These are phyloP conservation scores for Apamea anceps DNA, from an alignment of 2,888 invertebrate species.

Conservation along the genomic window DNA sequence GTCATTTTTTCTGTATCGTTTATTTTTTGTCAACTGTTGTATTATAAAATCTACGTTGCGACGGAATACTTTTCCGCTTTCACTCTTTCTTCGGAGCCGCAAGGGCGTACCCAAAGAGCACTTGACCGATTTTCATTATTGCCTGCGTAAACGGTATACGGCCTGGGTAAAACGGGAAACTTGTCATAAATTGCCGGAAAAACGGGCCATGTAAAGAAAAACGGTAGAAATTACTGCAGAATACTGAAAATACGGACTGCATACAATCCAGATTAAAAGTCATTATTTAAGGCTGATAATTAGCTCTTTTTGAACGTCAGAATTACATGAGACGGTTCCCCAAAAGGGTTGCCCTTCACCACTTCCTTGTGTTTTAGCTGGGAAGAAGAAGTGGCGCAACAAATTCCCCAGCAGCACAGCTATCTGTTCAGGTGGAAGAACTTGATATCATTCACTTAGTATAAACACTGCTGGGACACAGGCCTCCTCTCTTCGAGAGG, in stretches of 20 bases:
- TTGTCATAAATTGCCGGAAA: not conserved
- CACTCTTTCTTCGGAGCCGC: not conserved
- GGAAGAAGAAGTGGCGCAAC: not conserved
- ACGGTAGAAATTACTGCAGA: not conserved
- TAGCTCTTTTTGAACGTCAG: not conserved
- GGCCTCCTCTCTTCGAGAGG: not conserved
- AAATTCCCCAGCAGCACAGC: not conserved
- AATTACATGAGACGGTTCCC: not conserved
- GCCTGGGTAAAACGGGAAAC: not conserved
- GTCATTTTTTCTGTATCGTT: not conserved
- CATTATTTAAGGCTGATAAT: not conserved
- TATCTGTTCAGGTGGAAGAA: not conserved
- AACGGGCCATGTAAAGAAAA: not conserved
- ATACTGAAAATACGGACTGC: not conserved
- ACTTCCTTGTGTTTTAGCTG: not conserved
- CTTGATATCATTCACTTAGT: not conserved
- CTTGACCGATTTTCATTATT: conserved; percentile 44
- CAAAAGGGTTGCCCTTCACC: not conserved
- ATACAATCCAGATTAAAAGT: not conserved
- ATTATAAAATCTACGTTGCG: not conserved
- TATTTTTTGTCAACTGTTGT: not conserved
- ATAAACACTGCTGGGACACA: not conserved
- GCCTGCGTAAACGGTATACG: not conserved
- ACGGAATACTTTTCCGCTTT: not conserved
- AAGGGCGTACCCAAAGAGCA: conserved; percentile 20